Evolutionary conservation across 2,888 invertebrate genomes (phyloP), one percentile per base, ranked within the genome.

Genomic region (Brachylomia viminalis): DNA sequence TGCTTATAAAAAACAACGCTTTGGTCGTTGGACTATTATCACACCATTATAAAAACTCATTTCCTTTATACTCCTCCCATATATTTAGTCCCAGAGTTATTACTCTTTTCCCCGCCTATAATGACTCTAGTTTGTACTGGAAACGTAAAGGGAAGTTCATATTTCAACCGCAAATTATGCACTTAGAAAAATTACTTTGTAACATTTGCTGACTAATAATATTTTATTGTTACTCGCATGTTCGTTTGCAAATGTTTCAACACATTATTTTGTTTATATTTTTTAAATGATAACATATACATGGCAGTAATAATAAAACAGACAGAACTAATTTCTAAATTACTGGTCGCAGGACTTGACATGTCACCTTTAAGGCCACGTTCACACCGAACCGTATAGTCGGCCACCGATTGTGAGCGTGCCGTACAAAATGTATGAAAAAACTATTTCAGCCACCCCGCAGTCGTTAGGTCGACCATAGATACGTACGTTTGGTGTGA

Each of bases 81-180:
- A 66, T 78, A 78, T 70, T 70, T 70, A 72, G 61, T 54, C 15
- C 23, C n/a, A 7, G 30, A 75, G 58, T 73, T 83, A 83, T 83
- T 65, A 65, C 47, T 49, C 47, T 67, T 72, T 83, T 84, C 52
- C 45, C 56, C 80, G 27, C 73, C 68, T 77, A 66, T 77, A 82
- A 85, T 70, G 65, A 76, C 69, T 61, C 62, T 79, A 66, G 79
- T 84, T 84, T 79, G 72, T 84, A 84, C 71, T 73, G 20, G 13
- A 64, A 84, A 68, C n/a, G n/a, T 59, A 64, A 27, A 56, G 58
- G 42, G 54, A 78, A 80, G 75, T 80, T 72, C 47, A 68, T 82
- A 68, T 75, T 77, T 70, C 72, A 77, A 75, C 73, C 68, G 66
- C 72, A 80, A 86, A 80, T 86, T 86, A 82, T 86, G 76, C 80